phyloP scores from a whole-genome alignment of 2,113 vertebrate species.

The Eleginops maclovinus region DNA sequence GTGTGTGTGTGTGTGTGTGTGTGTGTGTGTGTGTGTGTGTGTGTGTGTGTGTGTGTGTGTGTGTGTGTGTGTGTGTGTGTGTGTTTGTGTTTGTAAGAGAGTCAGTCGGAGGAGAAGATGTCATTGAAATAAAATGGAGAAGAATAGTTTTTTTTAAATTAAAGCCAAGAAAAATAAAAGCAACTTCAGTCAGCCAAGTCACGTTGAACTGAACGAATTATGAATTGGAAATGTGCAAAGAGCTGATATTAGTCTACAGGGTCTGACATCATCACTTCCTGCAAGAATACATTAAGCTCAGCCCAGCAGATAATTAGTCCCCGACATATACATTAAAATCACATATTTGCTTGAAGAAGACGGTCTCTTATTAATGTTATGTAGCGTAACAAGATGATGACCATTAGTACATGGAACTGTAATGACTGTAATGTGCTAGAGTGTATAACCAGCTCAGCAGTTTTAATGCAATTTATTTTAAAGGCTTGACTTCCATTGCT shows the following conservation, averaged over 20 bases:
- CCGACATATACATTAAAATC: constrained; percentile 34
- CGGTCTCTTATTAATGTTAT: constrained; percentile 35
- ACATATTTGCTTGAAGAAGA: constrained; percentile 34
- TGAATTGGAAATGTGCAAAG: constrained; percentile 28
- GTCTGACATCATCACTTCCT: constrained; percentile 38
- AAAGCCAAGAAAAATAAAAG: constrained; percentile 35
- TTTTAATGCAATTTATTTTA: constrained; percentile 7
- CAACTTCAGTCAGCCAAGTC: constrained; percentile 9
- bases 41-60: neutral
- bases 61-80: constrained; percentile 5
- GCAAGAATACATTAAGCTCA: constrained; percentile 38
- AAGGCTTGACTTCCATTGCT: neutral
- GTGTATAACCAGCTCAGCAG: constrained; percentile 29
- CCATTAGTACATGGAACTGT: constrained; percentile 40
- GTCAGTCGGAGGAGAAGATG: neutral
- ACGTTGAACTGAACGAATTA: constrained; percentile 16
- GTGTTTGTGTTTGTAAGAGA: neutral
- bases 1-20: constrained; percentile 5
- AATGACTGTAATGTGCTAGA: constrained; percentile 20
- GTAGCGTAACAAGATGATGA: constrained; percentile 37
- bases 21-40: constrained; percentile 2
- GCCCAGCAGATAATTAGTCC: constrained; percentile 35
- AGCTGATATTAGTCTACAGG: constrained; percentile 10
- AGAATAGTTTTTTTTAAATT: constrained; percentile 26
- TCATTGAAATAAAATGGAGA: neutral